Evolutionary conservation across 2,888 invertebrate genomes (phyloP).

Genomic region (Melieria crassipennis): DNA sequence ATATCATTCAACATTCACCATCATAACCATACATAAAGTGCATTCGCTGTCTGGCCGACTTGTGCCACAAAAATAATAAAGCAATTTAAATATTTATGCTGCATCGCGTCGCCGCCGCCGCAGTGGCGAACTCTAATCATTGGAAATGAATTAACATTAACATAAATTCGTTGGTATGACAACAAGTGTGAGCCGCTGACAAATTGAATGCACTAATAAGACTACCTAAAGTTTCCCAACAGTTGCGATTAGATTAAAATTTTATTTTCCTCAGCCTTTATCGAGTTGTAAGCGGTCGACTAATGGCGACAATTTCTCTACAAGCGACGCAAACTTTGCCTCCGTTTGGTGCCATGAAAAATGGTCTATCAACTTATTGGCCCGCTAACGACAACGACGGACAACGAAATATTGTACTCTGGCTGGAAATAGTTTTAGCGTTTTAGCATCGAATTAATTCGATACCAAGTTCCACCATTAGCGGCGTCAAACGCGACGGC

Average conservation of each 20-base stretch:
- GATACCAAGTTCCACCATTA: conserved; percentile 16
- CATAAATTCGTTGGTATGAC: conserved; percentile 33
- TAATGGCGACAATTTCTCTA: conserved; percentile 23
- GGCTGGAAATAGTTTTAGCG: background rate
- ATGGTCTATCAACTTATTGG: conserved; percentile 13
- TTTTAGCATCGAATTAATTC: conserved; percentile 21
- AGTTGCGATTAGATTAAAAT: conserved; percentile 54
- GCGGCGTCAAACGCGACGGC: background rate
- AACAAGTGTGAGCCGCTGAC: conserved; percentile 41
- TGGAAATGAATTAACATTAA: conserved; percentile 16
- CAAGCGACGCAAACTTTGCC: background rate
- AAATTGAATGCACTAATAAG: conserved; percentile 56
- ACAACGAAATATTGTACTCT: background rate
- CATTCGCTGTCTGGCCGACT: too few species aligned
- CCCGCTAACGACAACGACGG: background rate
- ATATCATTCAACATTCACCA: too few species aligned
- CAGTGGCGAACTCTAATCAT: too few species aligned
- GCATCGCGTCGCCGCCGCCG: too few species aligned
- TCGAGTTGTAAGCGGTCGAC: background rate
- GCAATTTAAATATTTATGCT: too few species aligned
- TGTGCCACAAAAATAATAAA: too few species aligned
- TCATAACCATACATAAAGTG: too few species aligned
- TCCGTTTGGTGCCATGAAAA: background rate
- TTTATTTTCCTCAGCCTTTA: conserved; percentile 44
- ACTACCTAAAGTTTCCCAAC: conserved; percentile 46